These are phyloP conservation scores for Thalassoma bifasciatum DNA, from an alignment of 2,113 vertebrate genomes.

Conservation along the genomic window DNA sequence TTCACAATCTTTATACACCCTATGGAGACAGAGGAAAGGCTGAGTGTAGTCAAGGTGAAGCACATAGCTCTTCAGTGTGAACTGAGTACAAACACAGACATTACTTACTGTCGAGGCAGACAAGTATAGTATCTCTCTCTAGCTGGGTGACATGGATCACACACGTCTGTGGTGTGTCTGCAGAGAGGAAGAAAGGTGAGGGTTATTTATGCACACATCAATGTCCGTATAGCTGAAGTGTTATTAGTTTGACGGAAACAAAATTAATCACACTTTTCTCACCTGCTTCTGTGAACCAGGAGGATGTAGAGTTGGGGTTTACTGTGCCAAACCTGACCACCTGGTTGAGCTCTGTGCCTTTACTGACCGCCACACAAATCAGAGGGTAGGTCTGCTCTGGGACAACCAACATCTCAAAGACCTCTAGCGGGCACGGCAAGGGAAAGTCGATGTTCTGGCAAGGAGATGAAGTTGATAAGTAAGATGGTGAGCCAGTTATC, in stretches of 20 bases:
- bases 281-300: conserved; percentile 97
- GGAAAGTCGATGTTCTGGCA: conserved; percentile 95
- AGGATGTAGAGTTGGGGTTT: conserved; percentile 95
- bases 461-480: not conserved
- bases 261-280: conserved; percentile 54
- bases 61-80: not conserved
- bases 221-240: not conserved
- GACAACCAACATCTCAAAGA: conserved; percentile 98
- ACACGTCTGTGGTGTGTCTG: conserved; percentile 94
- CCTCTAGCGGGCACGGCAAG: conserved; percentile 92
- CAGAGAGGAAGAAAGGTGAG: conserved; percentile 48
- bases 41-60: not conserved
- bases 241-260: not conserved
- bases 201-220: not conserved
- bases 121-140: conserved; percentile 97
- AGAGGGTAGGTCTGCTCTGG: conserved; percentile 96
- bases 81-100: not conserved
- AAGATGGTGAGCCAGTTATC: not conserved
- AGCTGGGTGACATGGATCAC: conserved; percentile 97
- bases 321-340: conserved; percentile 97
- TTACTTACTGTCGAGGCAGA: conserved; percentile 96
- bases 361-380: conserved; percentile 95
- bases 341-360: conserved; percentile 94
- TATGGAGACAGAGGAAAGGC: conserved; percentile 46
- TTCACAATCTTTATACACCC: conserved; percentile 99